Evolutionary conservation across 2,113 vertebrate genomes (phyloP).

Genomic region (Chinchilla lanigera): DNA sequence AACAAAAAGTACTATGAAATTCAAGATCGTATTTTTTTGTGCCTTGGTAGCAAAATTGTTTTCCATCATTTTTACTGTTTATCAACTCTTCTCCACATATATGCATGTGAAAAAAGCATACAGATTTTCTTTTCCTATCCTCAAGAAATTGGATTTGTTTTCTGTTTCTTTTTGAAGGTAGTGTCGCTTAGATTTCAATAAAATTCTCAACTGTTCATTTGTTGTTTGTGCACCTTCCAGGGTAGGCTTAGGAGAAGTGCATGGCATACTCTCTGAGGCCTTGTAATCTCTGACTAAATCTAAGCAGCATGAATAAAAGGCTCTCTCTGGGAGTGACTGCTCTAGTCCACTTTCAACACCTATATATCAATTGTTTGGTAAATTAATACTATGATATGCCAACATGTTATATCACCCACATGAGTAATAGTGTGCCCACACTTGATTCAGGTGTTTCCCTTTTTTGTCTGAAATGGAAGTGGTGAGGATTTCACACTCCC

Average conservation of each 20-base stretch:
- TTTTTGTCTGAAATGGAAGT: not conserved
- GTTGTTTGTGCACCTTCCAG: conserved; percentile 5
- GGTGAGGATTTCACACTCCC: not conserved
- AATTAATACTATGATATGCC: conserved; percentile 30
- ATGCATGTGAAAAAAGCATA: not conserved
- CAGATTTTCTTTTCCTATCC: not conserved
- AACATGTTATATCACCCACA: conserved; percentile 2
- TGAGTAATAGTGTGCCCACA: not conserved
- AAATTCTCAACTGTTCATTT: conserved; percentile 48
- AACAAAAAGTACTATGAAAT: conserved; percentile 39
- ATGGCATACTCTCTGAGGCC: conserved; percentile 25
- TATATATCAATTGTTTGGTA: conserved; percentile 12
- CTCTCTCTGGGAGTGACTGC: conserved; percentile 37
- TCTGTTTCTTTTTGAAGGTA: conserved; percentile 31
- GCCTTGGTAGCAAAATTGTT: conserved; percentile 2
- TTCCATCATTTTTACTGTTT: not conserved
- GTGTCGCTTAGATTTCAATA: conserved; percentile 43
- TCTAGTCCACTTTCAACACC: conserved; percentile 5
- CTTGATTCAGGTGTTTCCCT: conserved; percentile 44
- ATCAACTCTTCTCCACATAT: not conserved
- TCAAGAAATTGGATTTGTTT: conserved; percentile 15
- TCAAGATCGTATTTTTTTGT: not conserved
- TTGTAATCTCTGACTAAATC: conserved; percentile 56
- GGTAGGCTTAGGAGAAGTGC: conserved; percentile 31
- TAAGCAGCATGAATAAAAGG: conserved; percentile 59